Percentiles rank a stretch among this genome's conserved stretches.
These are phyloP conservation scores for Micromys minutus DNA, from an alignment of 2,113 vertebrate species.

Conservation along the genomic window DNA sequence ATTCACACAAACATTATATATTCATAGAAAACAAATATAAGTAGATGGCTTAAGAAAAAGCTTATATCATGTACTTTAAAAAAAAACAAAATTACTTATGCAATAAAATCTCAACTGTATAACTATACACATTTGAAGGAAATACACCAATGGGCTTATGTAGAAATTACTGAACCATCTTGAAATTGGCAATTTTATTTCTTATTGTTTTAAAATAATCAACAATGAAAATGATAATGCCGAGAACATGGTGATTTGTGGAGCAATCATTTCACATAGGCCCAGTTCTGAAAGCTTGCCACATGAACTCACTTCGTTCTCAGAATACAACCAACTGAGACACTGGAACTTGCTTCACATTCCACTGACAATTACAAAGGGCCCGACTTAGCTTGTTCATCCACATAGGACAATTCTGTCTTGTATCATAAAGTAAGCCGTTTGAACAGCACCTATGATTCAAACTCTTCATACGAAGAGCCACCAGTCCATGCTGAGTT, in stretches of 20 bases:
- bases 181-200: not conserved
- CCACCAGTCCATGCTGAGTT: not conserved
- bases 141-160: constrained; percentile 32
- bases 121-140: constrained; percentile 30
- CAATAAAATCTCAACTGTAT: constrained; percentile 24
- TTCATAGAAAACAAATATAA: constrained; percentile 35
- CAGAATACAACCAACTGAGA: not conserved
- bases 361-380: constrained; percentile 1
- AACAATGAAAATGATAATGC: not conserved
- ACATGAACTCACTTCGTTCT: constrained; percentile 34
- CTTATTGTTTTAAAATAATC: constrained; percentile 41
- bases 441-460: not conserved
- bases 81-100: constrained; percentile 32
- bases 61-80: not conserved
- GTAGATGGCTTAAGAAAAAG: constrained; percentile 20
- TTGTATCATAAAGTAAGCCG: constrained; percentile 20
- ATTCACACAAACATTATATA: constrained; percentile 26
- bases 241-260: constrained; percentile 7
- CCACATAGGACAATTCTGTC: not conserved
- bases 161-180: not conserved
- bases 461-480: not conserved
- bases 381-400: not conserved
- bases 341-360: constrained; percentile 13
- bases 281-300: not conserved
- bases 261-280: not conserved